Evolutionary conservation across 2,113 vertebrate genomes (phyloP).

Genomic region (Anoura caudifer): DNA sequence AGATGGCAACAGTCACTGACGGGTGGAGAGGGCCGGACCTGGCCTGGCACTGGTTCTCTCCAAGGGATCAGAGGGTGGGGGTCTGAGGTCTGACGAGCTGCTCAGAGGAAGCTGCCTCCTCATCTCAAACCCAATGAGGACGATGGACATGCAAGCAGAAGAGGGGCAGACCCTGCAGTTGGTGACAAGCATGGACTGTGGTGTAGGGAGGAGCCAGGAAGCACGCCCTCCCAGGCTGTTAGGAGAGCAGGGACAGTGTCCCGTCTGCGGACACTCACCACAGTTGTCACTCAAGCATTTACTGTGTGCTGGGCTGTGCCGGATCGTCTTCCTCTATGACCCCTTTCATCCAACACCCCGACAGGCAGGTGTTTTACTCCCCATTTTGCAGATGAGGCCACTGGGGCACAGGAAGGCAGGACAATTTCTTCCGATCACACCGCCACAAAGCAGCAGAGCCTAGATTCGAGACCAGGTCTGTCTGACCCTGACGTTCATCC

Average conservation of each 20-base stretch:
- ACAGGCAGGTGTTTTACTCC: background rate
- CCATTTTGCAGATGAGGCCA: background rate
- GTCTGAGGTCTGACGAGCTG: background rate
- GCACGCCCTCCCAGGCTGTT: background rate
- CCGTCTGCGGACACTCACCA: fast-evolving
- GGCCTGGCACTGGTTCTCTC: background rate
- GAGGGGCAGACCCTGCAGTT: background rate
- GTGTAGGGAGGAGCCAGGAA: background rate
- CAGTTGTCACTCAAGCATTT: no score
- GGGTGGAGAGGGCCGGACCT: background rate
- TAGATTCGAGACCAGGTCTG: background rate
- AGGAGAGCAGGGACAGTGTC: background rate
- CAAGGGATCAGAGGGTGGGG: background rate
- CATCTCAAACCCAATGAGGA: background rate
- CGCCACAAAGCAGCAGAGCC: background rate
- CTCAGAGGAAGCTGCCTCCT: background rate
- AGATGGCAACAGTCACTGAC: fast-evolving
- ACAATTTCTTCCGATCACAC: background rate
- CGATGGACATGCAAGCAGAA: background rate
- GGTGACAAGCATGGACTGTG: background rate
- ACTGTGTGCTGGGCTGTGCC: background rate
- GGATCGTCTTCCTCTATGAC: no score
- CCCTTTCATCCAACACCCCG: background rate
- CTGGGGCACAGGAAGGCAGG: background rate
- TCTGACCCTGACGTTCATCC: background rate